Percentiles rank a stretch among this genome's conserved stretches.
Evolutionary conservation across 1,140 invertebrate species (phyloP).

Genomic region (Bradynema listronoti): DNA sequence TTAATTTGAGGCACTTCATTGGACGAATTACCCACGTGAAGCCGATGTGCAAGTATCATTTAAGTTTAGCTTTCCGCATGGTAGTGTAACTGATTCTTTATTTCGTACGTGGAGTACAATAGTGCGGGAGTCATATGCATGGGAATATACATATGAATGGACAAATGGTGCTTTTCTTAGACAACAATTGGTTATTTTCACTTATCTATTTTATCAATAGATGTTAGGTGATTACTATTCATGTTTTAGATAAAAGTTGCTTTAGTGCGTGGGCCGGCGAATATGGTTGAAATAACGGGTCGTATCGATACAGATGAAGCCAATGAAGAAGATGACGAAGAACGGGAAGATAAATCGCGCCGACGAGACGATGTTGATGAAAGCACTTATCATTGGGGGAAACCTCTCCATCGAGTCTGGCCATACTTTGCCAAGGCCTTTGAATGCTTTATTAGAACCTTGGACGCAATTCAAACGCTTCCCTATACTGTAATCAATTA

Average conservation of each 20-base stretch:
- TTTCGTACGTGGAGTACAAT: slow-evolving; percentile 33
- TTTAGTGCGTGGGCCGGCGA: slow-evolving; percentile 14
- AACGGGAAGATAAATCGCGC: slow-evolving; percentile 11
- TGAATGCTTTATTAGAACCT: slow-evolving; percentile 18
- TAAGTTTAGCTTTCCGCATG: slow-evolving; percentile 40
- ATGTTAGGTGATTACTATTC: too few relatives aligned
- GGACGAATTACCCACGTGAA: slow-evolving; percentile 42
- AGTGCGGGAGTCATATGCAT: slow-evolving; percentile 18
- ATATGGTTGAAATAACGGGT: slow-evolving; percentile 38
- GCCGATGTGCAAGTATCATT: slow-evolving; percentile 40
- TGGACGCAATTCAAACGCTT: slow-evolving; percentile 24
- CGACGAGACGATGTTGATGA: slow-evolving; percentile 23
- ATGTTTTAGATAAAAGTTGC: slow-evolving; percentile 37
- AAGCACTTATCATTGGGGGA: too few relatives aligned
- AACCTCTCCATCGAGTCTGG: slow-evolving; percentile 37
- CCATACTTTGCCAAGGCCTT: slow-evolving; percentile 26
- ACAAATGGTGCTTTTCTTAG: slow-evolving; percentile 37
- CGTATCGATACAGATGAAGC: slow-evolving; percentile 41
- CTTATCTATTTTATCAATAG: too few relatives aligned
- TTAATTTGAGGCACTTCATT: slow-evolving; percentile 35
- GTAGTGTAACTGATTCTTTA: slow-evolving; percentile 11
- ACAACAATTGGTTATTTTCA: slow-evolving; percentile 38
- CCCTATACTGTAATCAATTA: slow-evolving; percentile 38
- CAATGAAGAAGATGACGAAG: slow-evolving; percentile 35
- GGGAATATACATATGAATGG: slow-evolving; percentile 41